Conservation (phyloP, 2,888 invertebrate species). For the Epistrophella euchroma region DNA sequence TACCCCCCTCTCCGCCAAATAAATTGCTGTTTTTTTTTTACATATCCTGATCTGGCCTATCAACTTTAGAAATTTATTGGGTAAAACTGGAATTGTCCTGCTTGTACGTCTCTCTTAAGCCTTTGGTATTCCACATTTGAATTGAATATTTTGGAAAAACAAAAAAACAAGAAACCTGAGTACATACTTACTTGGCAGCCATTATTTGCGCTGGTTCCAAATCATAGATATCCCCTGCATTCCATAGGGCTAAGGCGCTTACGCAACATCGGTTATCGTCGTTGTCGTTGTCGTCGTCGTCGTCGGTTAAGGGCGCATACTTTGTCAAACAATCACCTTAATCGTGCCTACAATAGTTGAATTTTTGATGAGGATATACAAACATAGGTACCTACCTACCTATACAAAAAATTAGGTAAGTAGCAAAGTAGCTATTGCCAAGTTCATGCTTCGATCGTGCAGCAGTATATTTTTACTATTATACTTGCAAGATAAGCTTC, state of each 20-base stretch:
- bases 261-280: constrained; percentile 19
- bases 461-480: constrained; percentile 11
- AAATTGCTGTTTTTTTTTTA: background rate
- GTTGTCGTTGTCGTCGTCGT: too few species aligned
- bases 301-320: constrained; percentile 21
- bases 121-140: constrained; percentile 2
- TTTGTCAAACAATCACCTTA: constrained; percentile 19
- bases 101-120: background rate
- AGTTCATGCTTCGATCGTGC: constrained; percentile 31
- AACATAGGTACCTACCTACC: background rate
- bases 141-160: constrained; percentile 15
- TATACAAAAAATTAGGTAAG: constrained; percentile 19
- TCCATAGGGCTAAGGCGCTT: constrained; percentile 6
- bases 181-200: constrained; percentile 11
- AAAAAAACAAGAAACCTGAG: constrained; percentile 19
- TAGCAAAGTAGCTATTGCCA: constrained; percentile 24
- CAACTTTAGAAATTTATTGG: constrained; percentile 20
- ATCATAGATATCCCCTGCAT: constrained; percentile 16
- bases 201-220: constrained; percentile 14
- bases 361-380: constrained; percentile 3
- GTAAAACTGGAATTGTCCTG: constrained; percentile 27
- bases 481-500: constrained; percentile 31
- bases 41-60: constrained; percentile 30
- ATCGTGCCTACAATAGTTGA: constrained; percentile 27
- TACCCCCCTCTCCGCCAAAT: background rate